Evolutionary conservation across 2,888 invertebrate genomes (phyloP).

Genomic region (Drosophila niveifrons): DNA sequence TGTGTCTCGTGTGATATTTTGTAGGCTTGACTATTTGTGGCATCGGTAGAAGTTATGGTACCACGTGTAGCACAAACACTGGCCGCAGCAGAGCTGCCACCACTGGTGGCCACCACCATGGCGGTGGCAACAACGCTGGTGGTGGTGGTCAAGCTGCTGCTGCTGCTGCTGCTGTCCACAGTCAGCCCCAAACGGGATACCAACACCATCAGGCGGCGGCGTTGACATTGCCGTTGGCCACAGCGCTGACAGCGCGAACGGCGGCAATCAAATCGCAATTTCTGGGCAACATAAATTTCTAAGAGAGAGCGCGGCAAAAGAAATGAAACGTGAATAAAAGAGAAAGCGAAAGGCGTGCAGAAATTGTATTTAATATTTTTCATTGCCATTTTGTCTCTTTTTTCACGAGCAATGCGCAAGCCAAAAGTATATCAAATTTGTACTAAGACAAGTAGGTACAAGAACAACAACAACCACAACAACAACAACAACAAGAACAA

Average conservation of each 20-base stretch:
- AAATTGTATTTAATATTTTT: constrained; percentile 60
- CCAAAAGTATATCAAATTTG: constrained; percentile 66
- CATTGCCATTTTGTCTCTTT: constrained; percentile 58
- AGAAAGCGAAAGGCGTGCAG: constrained; percentile 37
- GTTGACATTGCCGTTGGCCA: constrained; percentile 84
- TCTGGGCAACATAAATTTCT: constrained; percentile 85
- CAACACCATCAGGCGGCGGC: constrained; percentile 82
- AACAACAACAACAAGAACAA: constrained; percentile 30
- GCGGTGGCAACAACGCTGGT: constrained; percentile 59
- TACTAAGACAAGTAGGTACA: constrained; percentile 77
- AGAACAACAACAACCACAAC: constrained; percentile 40
- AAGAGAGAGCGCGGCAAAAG: constrained; percentile 56
- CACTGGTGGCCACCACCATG: constrained; percentile 59
- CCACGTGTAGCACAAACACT: constrained; percentile 83
- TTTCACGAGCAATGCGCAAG: constrained; percentile 52
- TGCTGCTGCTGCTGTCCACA: constrained; percentile 69
- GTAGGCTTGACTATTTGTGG: constrained; percentile 86
- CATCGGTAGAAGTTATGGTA: constrained; percentile 85
- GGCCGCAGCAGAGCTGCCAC: constrained; percentile 79
- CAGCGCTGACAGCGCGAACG: constrained; percentile 84
- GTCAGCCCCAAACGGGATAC: constrained; percentile 83
- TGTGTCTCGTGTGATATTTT: constrained; percentile 80
- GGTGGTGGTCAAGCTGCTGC: constrained; percentile 71
- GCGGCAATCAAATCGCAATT: constrained; percentile 85
- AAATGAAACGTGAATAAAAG: background rate